Conservation (phyloP, 1,140 invertebrate genomes). For the Drosophila orosa region DNA sequence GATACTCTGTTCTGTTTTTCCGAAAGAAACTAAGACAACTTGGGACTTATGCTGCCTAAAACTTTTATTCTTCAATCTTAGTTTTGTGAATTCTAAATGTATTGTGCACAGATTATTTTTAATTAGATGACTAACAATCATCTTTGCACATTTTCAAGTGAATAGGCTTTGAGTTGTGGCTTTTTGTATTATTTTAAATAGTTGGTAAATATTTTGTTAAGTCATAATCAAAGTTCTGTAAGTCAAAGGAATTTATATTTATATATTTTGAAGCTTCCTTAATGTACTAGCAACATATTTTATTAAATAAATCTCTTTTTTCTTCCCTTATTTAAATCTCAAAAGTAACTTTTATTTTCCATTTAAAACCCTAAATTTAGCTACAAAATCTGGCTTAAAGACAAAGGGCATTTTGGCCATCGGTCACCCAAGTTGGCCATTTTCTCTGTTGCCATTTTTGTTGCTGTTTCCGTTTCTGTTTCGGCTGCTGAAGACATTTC, state of each 20-base stretch:
- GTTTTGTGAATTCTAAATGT: background rate
- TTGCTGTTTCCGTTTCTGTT: slow-evolving; percentile 11
- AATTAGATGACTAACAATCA: background rate
- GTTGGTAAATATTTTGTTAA: background rate
- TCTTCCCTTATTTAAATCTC: background rate
- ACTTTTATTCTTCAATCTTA: background rate
- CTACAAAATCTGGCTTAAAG: background rate
- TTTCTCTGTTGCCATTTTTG: slow-evolving; percentile 3
- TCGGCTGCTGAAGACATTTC: slow-evolving; percentile 61
- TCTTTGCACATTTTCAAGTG: background rate
- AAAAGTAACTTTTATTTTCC: background rate
- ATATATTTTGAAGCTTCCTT: background rate
- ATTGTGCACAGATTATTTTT: background rate
- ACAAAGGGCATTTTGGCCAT: slow-evolving; percentile 10
- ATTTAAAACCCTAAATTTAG: background rate
- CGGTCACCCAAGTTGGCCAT: slow-evolving; percentile 10
- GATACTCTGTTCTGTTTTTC: slow-evolving; percentile 17
- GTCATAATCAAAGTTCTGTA: background rate
- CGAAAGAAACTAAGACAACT: background rate
- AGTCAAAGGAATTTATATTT: background rate
- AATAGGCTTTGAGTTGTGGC: background rate
- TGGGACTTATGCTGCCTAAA: slow-evolving; percentile 4
- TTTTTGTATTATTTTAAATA: background rate
- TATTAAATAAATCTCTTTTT: background rate
- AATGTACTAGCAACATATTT: background rate